Evolutionary conservation across 2,113 vertebrate genomes (phyloP), one percentile per base, ranked within the genome.

Genomic region (Amblyornis subalaris): DNA sequence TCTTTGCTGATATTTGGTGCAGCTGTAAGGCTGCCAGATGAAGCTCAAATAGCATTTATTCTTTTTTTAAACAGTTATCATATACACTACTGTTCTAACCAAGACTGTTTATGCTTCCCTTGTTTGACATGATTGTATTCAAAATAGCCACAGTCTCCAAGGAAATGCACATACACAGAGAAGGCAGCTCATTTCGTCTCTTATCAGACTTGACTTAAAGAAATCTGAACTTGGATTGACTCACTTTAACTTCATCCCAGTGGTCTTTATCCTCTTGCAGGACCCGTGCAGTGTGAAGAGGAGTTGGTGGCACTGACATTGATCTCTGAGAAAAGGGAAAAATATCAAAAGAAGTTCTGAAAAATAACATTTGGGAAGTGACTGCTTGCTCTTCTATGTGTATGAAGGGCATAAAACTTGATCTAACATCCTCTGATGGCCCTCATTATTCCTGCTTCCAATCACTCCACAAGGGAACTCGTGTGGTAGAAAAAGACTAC

Each of bases 221-320:
- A 91, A 89, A 64, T 40, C 23, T 85, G 65, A 75, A 77, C 66
- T 65, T 33, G 5, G 38, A 70, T 10, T 40, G 31, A 94, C 98
- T 97, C 66, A 99, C 99, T 98, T 99, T 99, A 70, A 99, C 99
- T 73, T 99, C 99, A 67, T 99, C 99, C 99, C 99, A 99, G 96
- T 99, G 97, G 95, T 99, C 99, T 96, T 97, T 99, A 96, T 99
- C 99, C 85, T 99, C 99, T 71, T 98, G 98, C 64, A 99, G 98
- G 61, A 99, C 99, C 4, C 99, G 97, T 31, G 98, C 99, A 35
- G 99, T 99, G 95, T 99, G 98, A 23, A 99, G 98, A 1, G 99
- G 99, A 15, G 99, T 99, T 91, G 98, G 98, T 13, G 99, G 99
- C 64, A 99, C 99, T 90, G 98, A 97, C 98, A 98, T 99, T 11